Percentiles rank a stretch among this genome's conserved stretches.
phyloP scores from a whole-genome alignment of 2,888 invertebrate species.

The Polydrusus cervinus region DNA sequence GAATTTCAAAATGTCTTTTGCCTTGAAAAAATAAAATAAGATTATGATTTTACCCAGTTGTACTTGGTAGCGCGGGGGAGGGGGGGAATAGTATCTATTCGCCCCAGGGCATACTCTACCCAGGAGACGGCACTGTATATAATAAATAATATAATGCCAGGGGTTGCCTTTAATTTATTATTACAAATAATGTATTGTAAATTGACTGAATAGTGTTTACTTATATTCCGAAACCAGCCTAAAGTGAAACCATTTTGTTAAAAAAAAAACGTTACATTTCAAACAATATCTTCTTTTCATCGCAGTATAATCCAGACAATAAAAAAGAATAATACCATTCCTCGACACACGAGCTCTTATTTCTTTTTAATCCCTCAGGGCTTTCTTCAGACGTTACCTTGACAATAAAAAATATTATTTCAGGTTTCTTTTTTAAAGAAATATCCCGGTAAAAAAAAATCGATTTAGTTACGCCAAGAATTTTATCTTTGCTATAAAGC shows the following conservation, averaged over 20 bases:
- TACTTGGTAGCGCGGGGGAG: too few species aligned
- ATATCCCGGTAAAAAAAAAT: neutral
- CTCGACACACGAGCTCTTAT: conserved; percentile 12
- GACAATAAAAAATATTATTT: conserved; percentile 68
- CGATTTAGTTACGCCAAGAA: neutral
- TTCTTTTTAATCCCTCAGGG: conserved; percentile 55
- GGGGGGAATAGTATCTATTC: too few species aligned
- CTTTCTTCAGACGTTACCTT: conserved; percentile 62
- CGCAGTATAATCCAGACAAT: neutral
- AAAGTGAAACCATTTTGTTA: neutral
- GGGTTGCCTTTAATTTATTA: too few species aligned
- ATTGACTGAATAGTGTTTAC: too few species aligned
- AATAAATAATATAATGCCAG: too few species aligned
- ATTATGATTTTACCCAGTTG: too few species aligned
- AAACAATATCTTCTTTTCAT: conserved; percentile 15
- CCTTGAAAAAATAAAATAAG: too few species aligned
- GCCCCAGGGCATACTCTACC: too few species aligned
- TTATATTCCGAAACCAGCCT: too few species aligned
- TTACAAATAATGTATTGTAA: too few species aligned
- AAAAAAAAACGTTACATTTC: conserved; percentile 19
- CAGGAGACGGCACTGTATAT: too few species aligned
- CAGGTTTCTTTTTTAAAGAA: conserved; percentile 58
- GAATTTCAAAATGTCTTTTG: too few species aligned
- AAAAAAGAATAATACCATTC: conserved; percentile 30
- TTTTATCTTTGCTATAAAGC: neutral